Evolutionary conservation across 2,888 invertebrate genomes (phyloP).

Genomic region (Pilophorus perplexus): DNA sequence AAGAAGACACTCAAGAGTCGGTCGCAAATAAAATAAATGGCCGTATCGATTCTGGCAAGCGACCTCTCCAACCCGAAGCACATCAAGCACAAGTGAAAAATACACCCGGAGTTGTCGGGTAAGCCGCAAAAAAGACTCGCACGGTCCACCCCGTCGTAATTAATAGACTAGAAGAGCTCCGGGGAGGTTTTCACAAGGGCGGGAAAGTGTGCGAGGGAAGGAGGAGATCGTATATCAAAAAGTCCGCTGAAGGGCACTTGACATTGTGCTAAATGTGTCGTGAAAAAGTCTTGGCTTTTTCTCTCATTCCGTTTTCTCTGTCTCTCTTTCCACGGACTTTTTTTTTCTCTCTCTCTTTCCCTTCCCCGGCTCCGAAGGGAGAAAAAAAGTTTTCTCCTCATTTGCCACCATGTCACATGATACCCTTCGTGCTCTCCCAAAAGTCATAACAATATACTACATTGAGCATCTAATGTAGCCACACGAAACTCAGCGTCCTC

Average conservation of each 20-base stretch:
- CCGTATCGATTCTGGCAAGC: background rate
- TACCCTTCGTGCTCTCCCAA: conserved; percentile 10
- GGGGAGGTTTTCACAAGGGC: background rate
- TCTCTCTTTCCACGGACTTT: conserved; percentile 12
- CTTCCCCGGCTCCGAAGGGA: background rate
- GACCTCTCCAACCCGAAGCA: background rate
- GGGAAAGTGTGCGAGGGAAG: background rate
- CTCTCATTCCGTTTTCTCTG: conserved; percentile 13
- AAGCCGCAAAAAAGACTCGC: conserved; percentile 22
- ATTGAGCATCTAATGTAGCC: conserved; percentile 43
- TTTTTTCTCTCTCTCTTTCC: conserved; percentile 1
- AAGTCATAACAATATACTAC: conserved; percentile 32
- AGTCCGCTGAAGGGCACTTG: conserved; percentile 28
- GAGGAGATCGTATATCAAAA: conserved; percentile 25
- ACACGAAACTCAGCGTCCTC: conserved; percentile 24
- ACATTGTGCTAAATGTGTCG: conserved; percentile 44
- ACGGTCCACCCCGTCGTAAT: background rate
- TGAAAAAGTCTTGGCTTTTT: conserved; percentile 39
- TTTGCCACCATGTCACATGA: conserved; percentile 32
- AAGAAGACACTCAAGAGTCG: no score
- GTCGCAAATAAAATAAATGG: background rate
- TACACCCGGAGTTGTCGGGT: conserved; percentile 19
- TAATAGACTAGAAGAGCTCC: conserved; percentile 19
- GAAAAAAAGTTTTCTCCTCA: conserved; percentile 37
- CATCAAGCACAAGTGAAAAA: conserved; percentile 11